Percentiles rank a stretch among this genome's conserved stretches.
phyloP scores from a whole-genome alignment of 53 echinoderm and acorn worm species.

The Apostichopus leukothele region DNA sequence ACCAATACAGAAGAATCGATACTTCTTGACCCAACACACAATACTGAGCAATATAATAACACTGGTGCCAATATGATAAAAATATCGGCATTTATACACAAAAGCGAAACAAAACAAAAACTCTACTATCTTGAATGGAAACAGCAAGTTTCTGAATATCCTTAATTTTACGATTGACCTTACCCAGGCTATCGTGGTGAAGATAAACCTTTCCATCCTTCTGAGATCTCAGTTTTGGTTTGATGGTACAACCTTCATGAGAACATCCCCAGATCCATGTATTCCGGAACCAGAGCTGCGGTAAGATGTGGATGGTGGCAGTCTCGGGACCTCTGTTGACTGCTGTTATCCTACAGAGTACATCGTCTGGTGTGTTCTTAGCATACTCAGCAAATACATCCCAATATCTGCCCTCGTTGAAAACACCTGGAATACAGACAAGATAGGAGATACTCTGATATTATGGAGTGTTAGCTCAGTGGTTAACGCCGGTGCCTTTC shows the following conservation, averaged over 20 bases:
- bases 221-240: slow-evolving; percentile 78
- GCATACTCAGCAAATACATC: slow-evolving; percentile 93
- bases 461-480: too few species aligned
- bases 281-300: slow-evolving; percentile 88
- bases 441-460: not conserved
- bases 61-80: too few species aligned
- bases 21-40: too few species aligned
- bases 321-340: slow-evolving; percentile 89
- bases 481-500: too few species aligned
- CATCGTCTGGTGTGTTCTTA: slow-evolving; percentile 93
- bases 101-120: too few species aligned
- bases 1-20: too few species aligned
- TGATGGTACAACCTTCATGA: slow-evolving; percentile 92
- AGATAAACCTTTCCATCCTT: slow-evolving; percentile 78
- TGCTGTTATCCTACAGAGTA: slow-evolving; percentile 87
- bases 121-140: too few species aligned
- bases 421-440: slow-evolving; percentile 60
- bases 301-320: slow-evolving; percentile 90
- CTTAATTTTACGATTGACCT: not conserved
- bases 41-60: too few species aligned
- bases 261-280: slow-evolving; percentile 98
- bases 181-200: slow-evolving; percentile 85
- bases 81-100: too few species aligned
- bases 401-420: slow-evolving; percentile 86
- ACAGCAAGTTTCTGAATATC: too few species aligned